Conservation (phyloP, 2,797 vertebrate species). For the Eulemur coronatus region DNA sequence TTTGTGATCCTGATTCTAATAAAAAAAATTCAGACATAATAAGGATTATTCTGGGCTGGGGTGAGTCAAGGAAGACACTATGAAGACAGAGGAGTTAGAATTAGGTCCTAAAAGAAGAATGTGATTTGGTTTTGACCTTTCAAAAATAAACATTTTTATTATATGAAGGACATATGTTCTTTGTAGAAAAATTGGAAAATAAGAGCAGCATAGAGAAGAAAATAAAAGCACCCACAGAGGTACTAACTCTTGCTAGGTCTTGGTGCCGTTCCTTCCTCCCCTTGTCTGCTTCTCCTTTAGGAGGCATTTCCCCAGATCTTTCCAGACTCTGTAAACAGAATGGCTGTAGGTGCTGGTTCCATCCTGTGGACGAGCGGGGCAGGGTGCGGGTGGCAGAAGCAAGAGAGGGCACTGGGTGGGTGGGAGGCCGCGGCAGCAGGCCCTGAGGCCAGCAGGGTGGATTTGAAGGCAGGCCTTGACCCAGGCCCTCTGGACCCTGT, state of each 20-base stretch:
- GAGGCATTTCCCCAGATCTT: neutral
- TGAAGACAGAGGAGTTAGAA: neutral
- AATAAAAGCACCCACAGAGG: neutral
- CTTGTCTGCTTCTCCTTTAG: neutral
- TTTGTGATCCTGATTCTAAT: neutral
- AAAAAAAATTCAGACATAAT: neutral
- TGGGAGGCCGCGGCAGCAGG: neutral
- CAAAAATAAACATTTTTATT: slow-evolving; percentile 19
- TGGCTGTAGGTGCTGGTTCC: neutral
- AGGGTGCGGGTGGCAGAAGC: neutral
- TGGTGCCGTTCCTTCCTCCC: neutral
- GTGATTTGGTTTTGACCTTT: neutral
- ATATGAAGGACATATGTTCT: neutral
- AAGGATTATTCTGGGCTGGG: neutral
- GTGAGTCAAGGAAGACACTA: neutral
- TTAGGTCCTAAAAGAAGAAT: neutral
- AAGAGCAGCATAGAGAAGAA: neutral
- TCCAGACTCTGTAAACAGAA: neutral
- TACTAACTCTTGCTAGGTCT: no score
- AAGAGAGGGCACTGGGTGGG: neutral
- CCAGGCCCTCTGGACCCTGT: neutral
- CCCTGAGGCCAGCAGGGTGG: neutral
- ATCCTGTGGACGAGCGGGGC: no score
- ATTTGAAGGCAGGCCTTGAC: neutral
- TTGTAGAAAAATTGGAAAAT: neutral